These are phyloP conservation scores for Oreochromis tanganicae DNA, from an alignment of 2,113 vertebrate genomes.

Conservation along the genomic window DNA sequence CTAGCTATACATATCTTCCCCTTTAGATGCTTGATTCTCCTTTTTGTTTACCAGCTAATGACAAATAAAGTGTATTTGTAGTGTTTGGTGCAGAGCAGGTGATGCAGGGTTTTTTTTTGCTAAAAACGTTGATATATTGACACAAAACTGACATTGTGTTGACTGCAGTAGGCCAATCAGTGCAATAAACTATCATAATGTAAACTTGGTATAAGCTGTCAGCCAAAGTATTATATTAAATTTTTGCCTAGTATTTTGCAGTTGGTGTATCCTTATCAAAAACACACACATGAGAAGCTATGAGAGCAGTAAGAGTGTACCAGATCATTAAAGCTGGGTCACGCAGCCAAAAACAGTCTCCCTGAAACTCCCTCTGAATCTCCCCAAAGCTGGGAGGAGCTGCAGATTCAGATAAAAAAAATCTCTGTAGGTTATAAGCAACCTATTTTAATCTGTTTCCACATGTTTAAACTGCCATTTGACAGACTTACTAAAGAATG, in stretches of 20 bases:
- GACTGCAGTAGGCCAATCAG: neutral
- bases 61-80: neutral
- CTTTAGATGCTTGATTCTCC: neutral
- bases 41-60: neutral
- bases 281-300: neutral
- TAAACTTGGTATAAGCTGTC: neutral
- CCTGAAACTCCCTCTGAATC: neutral
- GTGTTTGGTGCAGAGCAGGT: neutral
- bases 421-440: neutral
- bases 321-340: neutral
- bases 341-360: neutral
- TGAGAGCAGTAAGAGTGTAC: neutral
- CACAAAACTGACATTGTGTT: neutral
- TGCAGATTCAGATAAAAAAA: neutral
- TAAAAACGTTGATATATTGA: neutral
- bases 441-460: neutral
- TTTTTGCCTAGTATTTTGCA: neutral
- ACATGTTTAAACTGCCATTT: neutral
- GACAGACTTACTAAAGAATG: neutral
- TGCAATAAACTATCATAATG: neutral
- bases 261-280: neutral
- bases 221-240: neutral
- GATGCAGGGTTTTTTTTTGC: neutral
- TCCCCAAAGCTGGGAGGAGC: neutral
- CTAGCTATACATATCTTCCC: neutral